Percentiles rank a stretch among this genome's conserved stretches.
phyloP scores from a whole-genome alignment of 2,888 invertebrate species.

The Cryptophagus acutangulus region DNA sequence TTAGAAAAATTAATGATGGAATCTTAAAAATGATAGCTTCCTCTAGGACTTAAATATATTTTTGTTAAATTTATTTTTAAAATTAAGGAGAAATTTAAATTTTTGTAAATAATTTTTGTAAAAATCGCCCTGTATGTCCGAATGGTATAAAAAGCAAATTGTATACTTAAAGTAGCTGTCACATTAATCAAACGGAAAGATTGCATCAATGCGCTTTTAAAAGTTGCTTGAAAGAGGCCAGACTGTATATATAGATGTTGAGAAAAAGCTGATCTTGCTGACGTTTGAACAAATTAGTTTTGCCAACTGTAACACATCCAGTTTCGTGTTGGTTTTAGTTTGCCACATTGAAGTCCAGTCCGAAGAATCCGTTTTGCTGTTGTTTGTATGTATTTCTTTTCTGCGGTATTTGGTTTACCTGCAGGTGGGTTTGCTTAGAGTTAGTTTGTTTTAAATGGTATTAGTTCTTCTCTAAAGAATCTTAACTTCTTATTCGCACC shows the following conservation, averaged over 20 bases:
- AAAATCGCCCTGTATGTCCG: too few species aligned
- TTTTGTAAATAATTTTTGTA: background rate
- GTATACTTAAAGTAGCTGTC: background rate
- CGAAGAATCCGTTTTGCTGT: too few species aligned
- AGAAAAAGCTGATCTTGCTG: slow-evolving; percentile 14
- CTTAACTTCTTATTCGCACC: too few species aligned
- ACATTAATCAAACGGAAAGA: slow-evolving; percentile 17
- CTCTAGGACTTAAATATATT: background rate
- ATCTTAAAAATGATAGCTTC: background rate
- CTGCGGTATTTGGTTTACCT: too few species aligned
- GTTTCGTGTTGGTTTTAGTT: too few species aligned
- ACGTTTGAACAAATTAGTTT: slow-evolving; percentile 17
- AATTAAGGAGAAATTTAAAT: background rate
- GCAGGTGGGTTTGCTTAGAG: too few species aligned
- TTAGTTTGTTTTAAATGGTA: too few species aligned
- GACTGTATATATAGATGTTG: slow-evolving; percentile 3
- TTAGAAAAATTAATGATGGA: too few species aligned
- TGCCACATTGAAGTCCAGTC: too few species aligned
- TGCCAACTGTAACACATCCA: too few species aligned
- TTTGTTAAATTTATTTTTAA: background rate
- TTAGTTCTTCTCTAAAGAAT: too few species aligned
- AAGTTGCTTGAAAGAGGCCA: slow-evolving; percentile 11
- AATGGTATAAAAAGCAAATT: background rate
- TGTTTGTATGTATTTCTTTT: too few species aligned
- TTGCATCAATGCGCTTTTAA: slow-evolving; percentile 19